A percentile compares a stretch with the other conserved stretches of the same genome.
Evolutionary conservation across 1,140 invertebrate species (phyloP).

Genomic region (Trichonephila clavata): DNA sequence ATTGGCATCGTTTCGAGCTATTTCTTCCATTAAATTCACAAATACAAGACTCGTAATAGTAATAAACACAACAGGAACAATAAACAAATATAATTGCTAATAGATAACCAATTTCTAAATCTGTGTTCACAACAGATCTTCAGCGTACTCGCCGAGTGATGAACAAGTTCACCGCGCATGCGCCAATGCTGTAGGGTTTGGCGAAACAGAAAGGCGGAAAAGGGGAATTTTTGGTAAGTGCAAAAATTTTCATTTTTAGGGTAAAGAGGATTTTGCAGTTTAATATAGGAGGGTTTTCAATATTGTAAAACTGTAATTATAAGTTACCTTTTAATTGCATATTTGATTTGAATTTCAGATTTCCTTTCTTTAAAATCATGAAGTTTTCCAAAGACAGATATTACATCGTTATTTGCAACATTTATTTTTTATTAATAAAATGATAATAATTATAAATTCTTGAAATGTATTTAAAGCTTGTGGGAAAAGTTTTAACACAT

Average conservation of each 20-base stretch:
- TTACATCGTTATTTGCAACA: no score
- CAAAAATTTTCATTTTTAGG: neutral
- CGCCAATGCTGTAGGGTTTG: slow-evolving; percentile 20
- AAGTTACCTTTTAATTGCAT: no score
- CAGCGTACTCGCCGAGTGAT: slow-evolving; percentile 40
- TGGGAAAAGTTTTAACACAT: no score
- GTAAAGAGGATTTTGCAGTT: no score
- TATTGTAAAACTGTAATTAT: no score
- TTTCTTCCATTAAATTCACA: neutral
- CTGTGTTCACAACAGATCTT: neutral
- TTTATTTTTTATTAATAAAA: no score
- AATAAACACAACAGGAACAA: slow-evolving; percentile 46
- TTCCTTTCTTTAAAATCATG: no score
- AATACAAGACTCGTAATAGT: neutral
- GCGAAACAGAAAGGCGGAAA: slow-evolving; percentile 12
- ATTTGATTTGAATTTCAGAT: no score
- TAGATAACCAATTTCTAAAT: slow-evolving; percentile 44
- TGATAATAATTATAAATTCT: no score
- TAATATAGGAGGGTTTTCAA: no score
- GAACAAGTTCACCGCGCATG: slow-evolving; percentile 72
- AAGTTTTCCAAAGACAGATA: no score
- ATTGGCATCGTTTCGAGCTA: neutral
- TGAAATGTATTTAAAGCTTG: no score
- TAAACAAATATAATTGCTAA: slow-evolving; percentile 56
- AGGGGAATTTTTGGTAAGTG: neutral